Base-by-base conservation (phyloP, 1,140 invertebrate species). In the Eciton burchellii region DNA sequence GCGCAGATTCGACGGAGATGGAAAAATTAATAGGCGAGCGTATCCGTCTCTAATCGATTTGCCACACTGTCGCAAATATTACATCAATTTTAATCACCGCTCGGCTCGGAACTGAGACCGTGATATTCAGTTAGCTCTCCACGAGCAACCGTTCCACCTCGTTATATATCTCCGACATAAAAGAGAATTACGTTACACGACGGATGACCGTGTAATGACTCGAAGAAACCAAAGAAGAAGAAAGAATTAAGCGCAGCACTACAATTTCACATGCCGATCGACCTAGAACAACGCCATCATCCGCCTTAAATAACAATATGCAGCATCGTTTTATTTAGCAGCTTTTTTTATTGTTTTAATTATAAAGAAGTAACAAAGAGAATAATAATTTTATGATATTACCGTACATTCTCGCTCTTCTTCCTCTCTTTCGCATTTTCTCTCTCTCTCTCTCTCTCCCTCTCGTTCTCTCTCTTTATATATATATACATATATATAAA, bases 301-400 rank as follows among this genome's bases (percentile, higher is more conserved):
- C 21, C 49, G 82, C 62, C 76, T 83, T 60, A 86, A 91, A 91
- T 88, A 88, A 92, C 83, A 85, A 85, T 81, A 72, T 79, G 81
- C 66, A 73, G 45, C 73, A 82, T 86, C 82, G 92, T 92, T 79
- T 92, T 91, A 91, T 92, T 93, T 88, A 93, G 91, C 92, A 92
- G 91, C 89, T 93, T n/a, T 93, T 93, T 93, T 93, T 93, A 92
- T 93, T 93, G 89, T 92, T 93, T 93, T 93, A 93, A 93, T 93
- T 93, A 93, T 93, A 93, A 93, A 93, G 92, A 93, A 93, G 92
- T 93, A 93, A 93, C 93, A 93, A 93, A 93, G 93, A 93, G 93
- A 93, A 93, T 93, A 93, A 92, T 93, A 93, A 93, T 92, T 93
- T 93, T 87, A 93, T 93, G 92, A 93, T 93, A 93, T 93, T 90